These are phyloP conservation scores for Mechanitis messenoides DNA, from an alignment of 2,888 invertebrate genomes.

Conservation along the genomic window DNA sequence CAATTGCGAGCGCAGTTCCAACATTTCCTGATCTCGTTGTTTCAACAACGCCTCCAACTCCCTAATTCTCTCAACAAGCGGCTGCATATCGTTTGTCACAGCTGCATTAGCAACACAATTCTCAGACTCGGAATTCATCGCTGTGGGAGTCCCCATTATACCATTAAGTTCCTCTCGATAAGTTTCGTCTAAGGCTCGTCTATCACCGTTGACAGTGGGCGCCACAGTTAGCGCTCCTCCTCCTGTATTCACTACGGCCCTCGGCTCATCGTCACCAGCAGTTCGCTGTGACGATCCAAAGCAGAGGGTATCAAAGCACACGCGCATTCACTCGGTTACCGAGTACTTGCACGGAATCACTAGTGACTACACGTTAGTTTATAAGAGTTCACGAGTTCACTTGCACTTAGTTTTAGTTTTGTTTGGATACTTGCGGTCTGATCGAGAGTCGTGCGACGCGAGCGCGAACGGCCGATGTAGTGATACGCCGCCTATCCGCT, in stretches of 20 bases:
- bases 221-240: constrained; percentile 72
- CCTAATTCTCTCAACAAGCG: constrained; percentile 81
- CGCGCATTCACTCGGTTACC: constrained; percentile 89
- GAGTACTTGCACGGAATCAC: constrained; percentile 67
- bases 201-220: constrained; percentile 70
- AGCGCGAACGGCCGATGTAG: constrained; percentile 60
- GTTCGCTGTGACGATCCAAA: constrained; percentile 91
- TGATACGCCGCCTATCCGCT: constrained; percentile 55
- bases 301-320: constrained; percentile 93
- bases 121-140: constrained; percentile 78
- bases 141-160: constrained; percentile 75
- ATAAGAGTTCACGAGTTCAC: constrained; percentile 36
- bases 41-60: constrained; percentile 84
- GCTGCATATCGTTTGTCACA: constrained; percentile 74
- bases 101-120: constrained; percentile 74
- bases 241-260: constrained; percentile 70
- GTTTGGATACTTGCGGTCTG: constrained; percentile 53
- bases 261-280: constrained; percentile 85
- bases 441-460: constrained; percentile 68
- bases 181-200: constrained; percentile 69
- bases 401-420: constrained; percentile 35
- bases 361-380: constrained; percentile 57
- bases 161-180: constrained; percentile 69
- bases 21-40: constrained; percentile 86
- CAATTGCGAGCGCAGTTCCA: constrained; percentile 89